phyloP scores from a whole-genome alignment of 2,888 invertebrate genomes.

The Drosophila incognita region DNA sequence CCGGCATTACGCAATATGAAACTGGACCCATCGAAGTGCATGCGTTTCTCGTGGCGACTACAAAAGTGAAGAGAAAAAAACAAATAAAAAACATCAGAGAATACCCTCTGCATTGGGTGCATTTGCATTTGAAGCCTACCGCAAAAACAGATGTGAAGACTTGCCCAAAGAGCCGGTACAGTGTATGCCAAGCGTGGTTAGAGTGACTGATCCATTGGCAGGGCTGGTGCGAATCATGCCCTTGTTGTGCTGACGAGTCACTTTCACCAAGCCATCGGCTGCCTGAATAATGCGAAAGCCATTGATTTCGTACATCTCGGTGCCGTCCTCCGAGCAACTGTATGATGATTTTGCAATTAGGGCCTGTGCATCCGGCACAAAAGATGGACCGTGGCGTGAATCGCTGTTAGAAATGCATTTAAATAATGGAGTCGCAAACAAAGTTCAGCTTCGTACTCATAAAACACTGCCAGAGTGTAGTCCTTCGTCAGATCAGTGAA shows the following conservation, averaged over 20 bases:
- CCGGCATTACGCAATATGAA: constrained; percentile 96
- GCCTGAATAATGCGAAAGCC: constrained; percentile 94
- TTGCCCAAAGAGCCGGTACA: constrained; percentile 94
- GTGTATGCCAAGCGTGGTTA: constrained; percentile 93
- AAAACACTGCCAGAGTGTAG: constrained; percentile 93
- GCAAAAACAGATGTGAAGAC: constrained; percentile 90
- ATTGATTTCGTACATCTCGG: constrained; percentile 95
- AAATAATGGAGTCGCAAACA: neutral
- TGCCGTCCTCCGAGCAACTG: constrained; percentile 93
- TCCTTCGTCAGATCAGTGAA: constrained; percentile 94
- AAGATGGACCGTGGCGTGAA: constrained; percentile 90
- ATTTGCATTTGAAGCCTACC: constrained; percentile 83
- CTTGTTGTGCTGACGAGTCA: constrained; percentile 89
- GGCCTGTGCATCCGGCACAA: constrained; percentile 91
- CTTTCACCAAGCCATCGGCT: constrained; percentile 93
- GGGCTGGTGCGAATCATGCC: constrained; percentile 94
- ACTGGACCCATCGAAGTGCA: constrained; percentile 95
- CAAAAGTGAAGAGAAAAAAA: neutral
- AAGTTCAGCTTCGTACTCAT: constrained; percentile 86
- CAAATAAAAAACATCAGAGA: neutral
- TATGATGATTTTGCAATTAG: constrained; percentile 91
- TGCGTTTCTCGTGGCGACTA: constrained; percentile 93
- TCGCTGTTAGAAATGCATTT: constrained; percentile 85
- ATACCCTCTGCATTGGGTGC: neutral
- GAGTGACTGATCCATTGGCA: constrained; percentile 92